These are phyloP conservation scores for Epizoanthus fatuus DNA, from an alignment of 92 coral and sea anemone species.

Conservation along the genomic window DNA sequence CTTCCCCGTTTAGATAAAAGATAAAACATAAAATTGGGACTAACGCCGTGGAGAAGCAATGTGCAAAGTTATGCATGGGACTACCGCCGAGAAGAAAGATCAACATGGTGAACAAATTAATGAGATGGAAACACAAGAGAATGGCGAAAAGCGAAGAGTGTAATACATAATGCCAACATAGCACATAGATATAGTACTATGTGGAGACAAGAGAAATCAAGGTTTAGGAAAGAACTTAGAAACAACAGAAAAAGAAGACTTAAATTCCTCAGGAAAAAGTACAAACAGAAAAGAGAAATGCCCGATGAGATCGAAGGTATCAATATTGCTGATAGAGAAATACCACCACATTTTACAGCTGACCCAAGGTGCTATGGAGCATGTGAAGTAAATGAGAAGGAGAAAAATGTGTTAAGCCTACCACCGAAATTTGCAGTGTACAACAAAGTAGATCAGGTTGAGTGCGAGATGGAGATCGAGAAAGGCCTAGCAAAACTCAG, in stretches of 20 bases:
- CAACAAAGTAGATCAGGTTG: not conserved
- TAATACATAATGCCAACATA: constrained; percentile 2
- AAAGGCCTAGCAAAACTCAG: constrained; percentile 24
- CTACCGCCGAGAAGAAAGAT: constrained; percentile 7
- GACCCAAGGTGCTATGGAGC: constrained; percentile 6
- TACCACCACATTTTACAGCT: not conserved
- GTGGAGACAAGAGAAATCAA: constrained; percentile 8
- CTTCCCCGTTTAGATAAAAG: too few species aligned
- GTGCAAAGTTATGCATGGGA: constrained; percentile 18
- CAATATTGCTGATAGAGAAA: not conserved
- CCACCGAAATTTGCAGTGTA: constrained; percentile 34
- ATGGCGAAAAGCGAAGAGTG: not conserved
- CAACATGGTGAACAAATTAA: constrained; percentile 11
- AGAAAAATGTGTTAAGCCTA: constrained; percentile 6
- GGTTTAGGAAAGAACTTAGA: constrained; percentile 3
- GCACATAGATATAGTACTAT: not conserved
- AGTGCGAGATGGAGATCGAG: constrained; percentile 20
- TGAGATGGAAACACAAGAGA: constrained; percentile 28
- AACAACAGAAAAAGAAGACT: not conserved
- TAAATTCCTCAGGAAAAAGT: not conserved
- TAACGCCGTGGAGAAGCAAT: constrained; percentile 17
- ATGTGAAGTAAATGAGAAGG: constrained; percentile 10
- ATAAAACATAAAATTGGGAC: constrained; percentile 5
- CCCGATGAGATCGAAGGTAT: constrained; percentile 11
- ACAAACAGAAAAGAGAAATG: not conserved